A percentile compares a stretch with the other conserved stretches of the same genome.
These are phyloP conservation scores for Hycleus cichorii DNA, from an alignment of 1,140 invertebrate species.

Conservation along the genomic window DNA sequence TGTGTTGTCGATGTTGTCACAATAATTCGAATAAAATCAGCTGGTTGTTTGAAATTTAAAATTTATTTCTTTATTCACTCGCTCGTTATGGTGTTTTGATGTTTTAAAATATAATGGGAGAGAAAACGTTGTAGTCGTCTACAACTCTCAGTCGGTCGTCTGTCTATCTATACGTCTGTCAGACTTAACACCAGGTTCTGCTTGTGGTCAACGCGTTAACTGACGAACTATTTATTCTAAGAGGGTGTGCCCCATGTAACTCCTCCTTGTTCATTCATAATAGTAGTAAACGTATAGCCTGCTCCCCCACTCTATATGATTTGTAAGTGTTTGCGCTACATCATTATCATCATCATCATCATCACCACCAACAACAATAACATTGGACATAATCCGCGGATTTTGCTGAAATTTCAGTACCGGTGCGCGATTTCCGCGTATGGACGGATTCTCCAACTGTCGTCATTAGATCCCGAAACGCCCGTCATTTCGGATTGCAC, in stretches of 20 bases:
- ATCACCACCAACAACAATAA: too few species aligned
- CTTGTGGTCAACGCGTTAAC: constrained; percentile 18
- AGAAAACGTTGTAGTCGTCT: too few species aligned
- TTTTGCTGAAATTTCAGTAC: too few species aligned
- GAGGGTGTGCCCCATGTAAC: constrained; percentile 18
- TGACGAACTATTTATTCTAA: constrained; percentile 19
- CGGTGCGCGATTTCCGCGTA: constrained; percentile 1
- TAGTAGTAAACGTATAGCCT: background rate
- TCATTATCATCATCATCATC: too few species aligned
- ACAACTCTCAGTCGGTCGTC: background rate
- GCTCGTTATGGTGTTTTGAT: too few species aligned
- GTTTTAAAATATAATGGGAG: too few species aligned
- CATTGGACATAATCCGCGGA: too few species aligned
- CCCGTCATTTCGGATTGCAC: too few species aligned
- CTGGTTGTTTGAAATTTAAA: constrained; percentile 4
- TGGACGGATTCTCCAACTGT: background rate
- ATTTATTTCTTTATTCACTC: too few species aligned
- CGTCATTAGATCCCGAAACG: too few species aligned
- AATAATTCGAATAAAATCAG: constrained; percentile 1
- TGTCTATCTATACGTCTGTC: constrained; percentile 18
- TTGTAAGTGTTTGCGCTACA: too few species aligned
- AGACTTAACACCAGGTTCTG: constrained; percentile 17
- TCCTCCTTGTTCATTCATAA: constrained; percentile 13
- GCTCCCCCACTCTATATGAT: background rate
- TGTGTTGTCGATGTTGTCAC: too few species aligned